These are phyloP conservation scores for Euthynnus affinis DNA, from an alignment of 2,797 vertebrate species.

Conservation along the genomic window DNA sequence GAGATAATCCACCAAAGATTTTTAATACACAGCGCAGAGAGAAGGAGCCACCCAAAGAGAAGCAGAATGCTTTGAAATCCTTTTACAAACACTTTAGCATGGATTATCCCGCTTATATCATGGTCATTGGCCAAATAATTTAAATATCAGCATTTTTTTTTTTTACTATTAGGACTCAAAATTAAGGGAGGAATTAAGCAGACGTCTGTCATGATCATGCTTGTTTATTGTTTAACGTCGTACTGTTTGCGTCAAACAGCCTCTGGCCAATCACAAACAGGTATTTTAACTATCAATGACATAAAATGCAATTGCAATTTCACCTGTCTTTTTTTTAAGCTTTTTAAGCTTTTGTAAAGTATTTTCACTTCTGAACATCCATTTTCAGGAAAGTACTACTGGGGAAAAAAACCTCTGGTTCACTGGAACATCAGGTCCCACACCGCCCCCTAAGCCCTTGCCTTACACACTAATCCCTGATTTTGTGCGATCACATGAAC, in stretches of 20 bases:
- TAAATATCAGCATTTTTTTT: constrained; percentile 11
- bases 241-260: neutral
- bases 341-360: neutral
- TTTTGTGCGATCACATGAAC: constrained; percentile 38
- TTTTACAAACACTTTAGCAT: constrained; percentile 38
- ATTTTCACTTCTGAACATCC: constrained; percentile 9
- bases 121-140: constrained; percentile 8
- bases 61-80: constrained; percentile 46
- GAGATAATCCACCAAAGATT: constrained; percentile 50
- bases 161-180: constrained; percentile 4
- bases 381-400: constrained; percentile 4
- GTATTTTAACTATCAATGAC: neutral
- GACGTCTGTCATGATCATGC: neutral
- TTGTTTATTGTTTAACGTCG: neutral
- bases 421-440: constrained; percentile 26
- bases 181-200: neutral
- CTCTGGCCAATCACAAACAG: neutral
- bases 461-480: constrained; percentile 44
- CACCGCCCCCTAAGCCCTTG: constrained; percentile 9
- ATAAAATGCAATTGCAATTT: neutral
- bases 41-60: constrained; percentile 24
- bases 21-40: constrained; percentile 2
- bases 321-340: neutral
- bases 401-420: constrained; percentile 5
- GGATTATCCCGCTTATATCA: constrained; percentile 53